Percentiles rank a stretch among this genome's conserved stretches.
Evolutionary conservation across 2,113 vertebrate genomes (phyloP).

Genomic region (Siniperca knerii): DNA sequence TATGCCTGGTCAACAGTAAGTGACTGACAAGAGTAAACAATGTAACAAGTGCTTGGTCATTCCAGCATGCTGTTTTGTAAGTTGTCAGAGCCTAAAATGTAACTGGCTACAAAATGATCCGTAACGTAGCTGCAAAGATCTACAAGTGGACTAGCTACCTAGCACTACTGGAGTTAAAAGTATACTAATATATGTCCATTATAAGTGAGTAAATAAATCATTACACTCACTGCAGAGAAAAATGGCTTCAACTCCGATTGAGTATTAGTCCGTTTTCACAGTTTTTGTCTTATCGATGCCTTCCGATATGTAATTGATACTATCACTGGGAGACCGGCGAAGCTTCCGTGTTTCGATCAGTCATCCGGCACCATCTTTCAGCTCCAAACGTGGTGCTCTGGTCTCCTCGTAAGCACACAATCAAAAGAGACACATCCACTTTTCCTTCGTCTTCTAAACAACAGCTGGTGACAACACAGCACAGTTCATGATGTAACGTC

Average conservation of each 20-base stretch:
- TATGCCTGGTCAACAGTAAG: background rate
- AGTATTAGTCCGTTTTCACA: slow-evolving; percentile 62
- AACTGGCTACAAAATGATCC: background rate
- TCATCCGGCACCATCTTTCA: slow-evolving; percentile 14
- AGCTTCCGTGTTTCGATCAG: slow-evolving; percentile 25
- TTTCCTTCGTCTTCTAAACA: slow-evolving; percentile 53
- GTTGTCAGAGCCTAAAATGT: slow-evolving; percentile 15
- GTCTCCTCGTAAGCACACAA: background rate
- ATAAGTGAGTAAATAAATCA: background rate
- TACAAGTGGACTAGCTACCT: background rate
- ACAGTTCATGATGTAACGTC: slow-evolving; percentile 70
- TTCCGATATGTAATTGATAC: slow-evolving; percentile 53
- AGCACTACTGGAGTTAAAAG: background rate
- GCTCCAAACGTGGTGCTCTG: background rate
- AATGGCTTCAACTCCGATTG: slow-evolving; percentile 72
- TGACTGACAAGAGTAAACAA: slow-evolving; percentile 42
- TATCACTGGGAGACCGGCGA: slow-evolving; percentile 10
- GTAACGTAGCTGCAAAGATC: background rate
- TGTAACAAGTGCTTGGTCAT: background rate
- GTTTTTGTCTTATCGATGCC: slow-evolving; percentile 45
- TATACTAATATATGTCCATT: background rate
- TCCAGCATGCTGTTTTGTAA: slow-evolving; percentile 32
- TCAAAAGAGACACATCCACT: slow-evolving; percentile 43
- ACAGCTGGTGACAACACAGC: slow-evolving; percentile 81
- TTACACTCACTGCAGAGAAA: slow-evolving; percentile 63